phyloP scores from a whole-genome alignment of 1,140 invertebrate genomes.

The Drosophila micromelanica region DNA sequence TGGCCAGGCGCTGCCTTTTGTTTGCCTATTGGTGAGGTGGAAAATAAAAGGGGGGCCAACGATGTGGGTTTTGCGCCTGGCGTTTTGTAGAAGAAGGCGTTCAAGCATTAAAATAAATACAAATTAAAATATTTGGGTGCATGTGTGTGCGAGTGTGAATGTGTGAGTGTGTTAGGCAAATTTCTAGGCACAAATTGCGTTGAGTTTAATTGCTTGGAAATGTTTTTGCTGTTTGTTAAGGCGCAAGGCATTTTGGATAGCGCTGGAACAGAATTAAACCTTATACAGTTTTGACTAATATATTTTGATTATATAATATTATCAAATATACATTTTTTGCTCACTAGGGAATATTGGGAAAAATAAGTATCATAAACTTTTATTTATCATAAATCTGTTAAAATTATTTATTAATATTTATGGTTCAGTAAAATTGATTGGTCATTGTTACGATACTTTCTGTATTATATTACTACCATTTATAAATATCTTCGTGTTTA shows the following conservation, averaged over 20 bases:
- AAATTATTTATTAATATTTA: too few relatives aligned
- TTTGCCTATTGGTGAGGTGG: slow-evolving; percentile 1
- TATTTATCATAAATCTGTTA: too few relatives aligned
- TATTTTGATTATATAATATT: too few relatives aligned
- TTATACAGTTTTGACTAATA: neutral
- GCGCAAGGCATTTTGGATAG: slow-evolving; percentile 15
- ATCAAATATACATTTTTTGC: too few relatives aligned
- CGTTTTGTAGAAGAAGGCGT: slow-evolving; percentile 52
- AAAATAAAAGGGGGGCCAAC: slow-evolving; percentile 23
- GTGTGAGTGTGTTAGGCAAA: slow-evolving; percentile 20
- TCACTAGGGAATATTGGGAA: too few relatives aligned
- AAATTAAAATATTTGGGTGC: slow-evolving; percentile 74
- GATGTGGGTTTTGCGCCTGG: slow-evolving; percentile 57
- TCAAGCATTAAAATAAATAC: slow-evolving; percentile 81
- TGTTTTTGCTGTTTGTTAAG: slow-evolving; percentile 50
- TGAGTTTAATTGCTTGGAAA: slow-evolving; percentile 72
- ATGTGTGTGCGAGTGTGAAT: slow-evolving; percentile 3
- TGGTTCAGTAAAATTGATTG: too few relatives aligned
- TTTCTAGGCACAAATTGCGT: slow-evolving; percentile 63
- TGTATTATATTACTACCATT: neutral
- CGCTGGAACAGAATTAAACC: slow-evolving; percentile 48
- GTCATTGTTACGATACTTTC: neutral
- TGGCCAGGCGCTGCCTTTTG: slow-evolving; percentile 7
- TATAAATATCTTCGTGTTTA: neutral
- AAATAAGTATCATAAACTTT: too few relatives aligned